Evolutionary conservation across 2,113 vertebrate genomes (phyloP).

Genomic region (Tamias sibiricus): DNA sequence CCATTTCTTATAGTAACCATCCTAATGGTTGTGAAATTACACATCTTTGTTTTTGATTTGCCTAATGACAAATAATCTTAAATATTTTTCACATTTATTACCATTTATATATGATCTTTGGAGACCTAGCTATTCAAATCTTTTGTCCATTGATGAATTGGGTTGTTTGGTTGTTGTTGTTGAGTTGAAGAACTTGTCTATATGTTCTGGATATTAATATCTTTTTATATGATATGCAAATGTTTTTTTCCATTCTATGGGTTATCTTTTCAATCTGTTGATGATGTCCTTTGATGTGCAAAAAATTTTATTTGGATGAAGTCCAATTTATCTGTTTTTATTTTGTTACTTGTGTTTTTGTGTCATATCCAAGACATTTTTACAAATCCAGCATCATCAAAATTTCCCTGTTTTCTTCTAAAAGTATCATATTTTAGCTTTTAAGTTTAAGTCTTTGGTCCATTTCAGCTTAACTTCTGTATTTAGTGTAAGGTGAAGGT

Average conservation of each 20-base stretch:
- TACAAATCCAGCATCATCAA: background rate
- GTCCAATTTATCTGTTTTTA: background rate
- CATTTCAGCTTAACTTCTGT: slow-evolving; percentile 19
- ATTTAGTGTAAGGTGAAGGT: background rate
- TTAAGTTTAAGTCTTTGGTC: slow-evolving; percentile 1
- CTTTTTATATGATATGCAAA: background rate
- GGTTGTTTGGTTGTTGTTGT: background rate
- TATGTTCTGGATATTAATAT: background rate
- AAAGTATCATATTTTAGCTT: slow-evolving; percentile 38
- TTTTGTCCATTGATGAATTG: slow-evolving; percentile 6
- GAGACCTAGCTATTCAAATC: background rate
- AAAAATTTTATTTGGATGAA: slow-evolving; percentile 27
- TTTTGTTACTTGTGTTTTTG: slow-evolving; percentile 20
- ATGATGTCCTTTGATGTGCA: background rate
- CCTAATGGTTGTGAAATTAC: background rate
- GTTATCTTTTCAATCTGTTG: background rate
- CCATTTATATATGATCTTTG: background rate
- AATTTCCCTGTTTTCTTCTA: background rate
- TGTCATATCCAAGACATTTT: background rate
- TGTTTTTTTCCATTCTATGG: background rate
- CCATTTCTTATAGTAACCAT: background rate
- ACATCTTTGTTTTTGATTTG: slow-evolving; percentile 31
- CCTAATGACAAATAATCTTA: background rate
- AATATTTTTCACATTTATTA: background rate
- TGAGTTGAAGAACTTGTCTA: background rate